These are phyloP conservation scores for Calliopsis andreniformis DNA, from an alignment of 1,140 invertebrate species.

Conservation along the genomic window DNA sequence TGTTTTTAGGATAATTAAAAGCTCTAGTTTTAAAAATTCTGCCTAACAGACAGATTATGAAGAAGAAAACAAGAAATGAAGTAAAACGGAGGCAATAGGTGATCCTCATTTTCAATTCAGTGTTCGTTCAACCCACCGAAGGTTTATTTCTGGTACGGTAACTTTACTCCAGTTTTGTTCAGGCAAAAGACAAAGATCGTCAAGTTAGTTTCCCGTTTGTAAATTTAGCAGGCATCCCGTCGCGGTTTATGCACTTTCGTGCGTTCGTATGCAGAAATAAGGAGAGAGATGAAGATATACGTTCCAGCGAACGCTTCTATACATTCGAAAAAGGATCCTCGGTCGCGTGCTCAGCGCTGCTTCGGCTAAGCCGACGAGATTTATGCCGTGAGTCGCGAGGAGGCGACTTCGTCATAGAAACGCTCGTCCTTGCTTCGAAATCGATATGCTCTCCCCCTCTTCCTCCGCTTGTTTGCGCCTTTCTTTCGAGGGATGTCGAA, in stretches of 20 bases:
- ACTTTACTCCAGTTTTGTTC: not conserved
- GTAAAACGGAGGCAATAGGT: too few species aligned
- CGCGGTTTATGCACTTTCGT: not conserved
- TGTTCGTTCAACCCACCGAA: not conserved
- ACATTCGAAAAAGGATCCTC: constrained; percentile 24
- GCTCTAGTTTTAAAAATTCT: too few species aligned
- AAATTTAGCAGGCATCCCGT: constrained; percentile 25
- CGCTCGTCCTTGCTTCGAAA: not conserved
- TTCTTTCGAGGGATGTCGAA: not conserved
- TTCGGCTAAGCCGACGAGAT: constrained; percentile 32
- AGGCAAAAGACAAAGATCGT: not conserved
- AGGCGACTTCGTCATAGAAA: constrained; percentile 9
- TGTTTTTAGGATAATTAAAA: too few species aligned
- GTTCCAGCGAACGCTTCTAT: constrained; percentile 2
- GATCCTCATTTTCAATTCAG: too few species aligned
- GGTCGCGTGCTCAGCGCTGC: constrained; percentile 31
- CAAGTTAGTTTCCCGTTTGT: constrained; percentile 8
- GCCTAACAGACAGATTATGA: too few species aligned
- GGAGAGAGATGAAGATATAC: constrained; percentile 23
- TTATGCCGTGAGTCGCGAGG: constrained; percentile 21
- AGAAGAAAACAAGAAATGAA: too few species aligned
- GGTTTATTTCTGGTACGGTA: not conserved
- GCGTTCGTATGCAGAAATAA: not conserved
- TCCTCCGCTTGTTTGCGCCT: not conserved
- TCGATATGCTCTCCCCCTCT: not conserved